Conservation (phyloP, 2,888 invertebrate species). For the Pecten maximus region DNA sequence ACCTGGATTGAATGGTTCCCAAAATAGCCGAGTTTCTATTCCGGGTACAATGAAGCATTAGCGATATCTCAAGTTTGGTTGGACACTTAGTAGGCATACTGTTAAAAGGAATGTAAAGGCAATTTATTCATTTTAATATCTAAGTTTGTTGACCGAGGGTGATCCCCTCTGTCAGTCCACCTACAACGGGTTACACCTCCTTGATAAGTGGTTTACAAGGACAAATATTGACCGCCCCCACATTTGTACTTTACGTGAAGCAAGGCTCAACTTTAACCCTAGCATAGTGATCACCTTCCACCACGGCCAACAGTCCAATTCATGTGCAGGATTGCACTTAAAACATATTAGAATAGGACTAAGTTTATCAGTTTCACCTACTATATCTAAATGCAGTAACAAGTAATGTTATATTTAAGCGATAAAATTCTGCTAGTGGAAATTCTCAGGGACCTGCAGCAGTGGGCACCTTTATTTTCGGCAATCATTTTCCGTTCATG, state of each 20-base stretch:
- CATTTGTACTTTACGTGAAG: neutral
- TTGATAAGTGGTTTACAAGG: neutral
- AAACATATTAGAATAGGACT: too few relatives aligned
- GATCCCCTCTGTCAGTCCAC: neutral
- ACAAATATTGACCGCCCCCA: neutral
- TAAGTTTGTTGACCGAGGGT: slow-evolving; percentile 11
- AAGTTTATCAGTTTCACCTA: too few relatives aligned
- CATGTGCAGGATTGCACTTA: too few relatives aligned
- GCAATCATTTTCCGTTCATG: too few relatives aligned
- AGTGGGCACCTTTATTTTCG: too few relatives aligned
- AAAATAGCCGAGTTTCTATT: neutral
- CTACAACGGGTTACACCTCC: neutral
- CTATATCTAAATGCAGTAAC: too few relatives aligned
- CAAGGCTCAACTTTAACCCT: too few relatives aligned
- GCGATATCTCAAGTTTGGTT: neutral
- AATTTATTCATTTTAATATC: slow-evolving; percentile 28
- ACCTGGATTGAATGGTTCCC: neutral
- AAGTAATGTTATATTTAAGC: too few relatives aligned
- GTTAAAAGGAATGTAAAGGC: slow-evolving; percentile 10
- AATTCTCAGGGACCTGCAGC: too few relatives aligned
- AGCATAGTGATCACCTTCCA: too few relatives aligned
- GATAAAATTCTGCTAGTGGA: too few relatives aligned
- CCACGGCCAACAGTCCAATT: too few relatives aligned
- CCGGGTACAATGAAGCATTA: neutral
- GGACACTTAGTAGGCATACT: neutral